Evolutionary conservation across 2,113 vertebrate genomes (phyloP).

Genomic region (Sylvietta virens): DNA sequence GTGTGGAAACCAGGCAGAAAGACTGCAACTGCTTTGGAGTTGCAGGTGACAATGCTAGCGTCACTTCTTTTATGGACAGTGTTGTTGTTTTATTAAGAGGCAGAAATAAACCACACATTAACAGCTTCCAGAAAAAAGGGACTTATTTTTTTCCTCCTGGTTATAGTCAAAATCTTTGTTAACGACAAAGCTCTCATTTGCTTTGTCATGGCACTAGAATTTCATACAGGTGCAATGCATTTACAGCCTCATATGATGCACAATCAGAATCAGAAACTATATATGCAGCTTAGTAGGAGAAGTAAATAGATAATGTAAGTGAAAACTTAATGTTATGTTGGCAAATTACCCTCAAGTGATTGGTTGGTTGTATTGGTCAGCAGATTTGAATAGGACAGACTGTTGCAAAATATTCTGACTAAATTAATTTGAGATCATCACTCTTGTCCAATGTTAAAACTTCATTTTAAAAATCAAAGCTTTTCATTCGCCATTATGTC

Average conservation of each 20-base stretch:
- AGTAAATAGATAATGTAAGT: not conserved
- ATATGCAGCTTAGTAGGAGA: not conserved
- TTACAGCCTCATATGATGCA: rapidly evolving
- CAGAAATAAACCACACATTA: not conserved
- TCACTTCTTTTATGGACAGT: not conserved
- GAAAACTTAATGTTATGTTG: rapidly evolving
- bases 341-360: not conserved
- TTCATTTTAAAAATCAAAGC: not conserved
- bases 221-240: not conserved
- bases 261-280: not conserved
- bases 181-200: not conserved
- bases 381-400: not conserved
- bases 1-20: not conserved
- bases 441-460: not conserved
- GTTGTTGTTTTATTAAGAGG: not conserved
- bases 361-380: not conserved
- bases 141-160: not conserved
- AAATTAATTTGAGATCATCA: not conserved
- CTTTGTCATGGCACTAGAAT: not conserved
- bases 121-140: not conserved
- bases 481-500: not conserved
- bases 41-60: not conserved
- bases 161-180: not conserved
- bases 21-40: not conserved
- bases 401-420: not conserved